Evolutionary conservation across 2,888 invertebrate genomes (phyloP), one percentile per base, ranked within the genome.

Genomic region (Protodeltote pygarga): DNA sequence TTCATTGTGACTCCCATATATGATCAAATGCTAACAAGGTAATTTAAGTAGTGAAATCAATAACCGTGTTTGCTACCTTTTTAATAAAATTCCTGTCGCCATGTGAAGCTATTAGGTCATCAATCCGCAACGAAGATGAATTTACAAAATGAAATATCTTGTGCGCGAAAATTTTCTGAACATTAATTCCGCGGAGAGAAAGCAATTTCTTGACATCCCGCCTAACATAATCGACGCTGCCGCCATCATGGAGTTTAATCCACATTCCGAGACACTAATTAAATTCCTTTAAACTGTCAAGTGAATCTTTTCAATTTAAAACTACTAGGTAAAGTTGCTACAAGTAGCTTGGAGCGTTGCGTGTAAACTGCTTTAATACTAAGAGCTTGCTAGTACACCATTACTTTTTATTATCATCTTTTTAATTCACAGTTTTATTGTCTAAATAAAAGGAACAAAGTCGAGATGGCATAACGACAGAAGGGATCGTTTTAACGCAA

Each of bases 261-360:
- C 77, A 75, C 78, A 81, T 83, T 80, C 81, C 78, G 61, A 75
- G 62, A 64, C 77, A 79, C 71, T 87, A 87, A 88, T 88, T 85
- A 87, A 87, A 88, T 87, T 85, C 86, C 83, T 63, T 64, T 71
- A 71, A 73, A 74, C 71, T 74, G 68, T 44, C 60, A 71, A 64
- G 71, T 65, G 69, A 76, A 78, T 77, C 74, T 78, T 77, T 79
- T 75, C 65, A 75, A 73, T 72, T 73, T 66, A 62, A 66, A 71
- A 69, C 69, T 66, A 58, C 40, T 45, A 62, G 55, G 57, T 46
- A 57, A 54, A 57, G 53, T 62, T 66, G 41, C 46, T 35, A 44
- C 29, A 24, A 37, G 29, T 34, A 41, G 33, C 17, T 17, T 33
- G 38, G 48, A 29, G 45, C 20, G 40, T 45, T 42, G 40, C 44